Percentiles rank a stretch among this genome's conserved stretches.
phyloP scores from a whole-genome alignment of 2,797 vertebrate species.

The Tenualosa ilisha region DNA sequence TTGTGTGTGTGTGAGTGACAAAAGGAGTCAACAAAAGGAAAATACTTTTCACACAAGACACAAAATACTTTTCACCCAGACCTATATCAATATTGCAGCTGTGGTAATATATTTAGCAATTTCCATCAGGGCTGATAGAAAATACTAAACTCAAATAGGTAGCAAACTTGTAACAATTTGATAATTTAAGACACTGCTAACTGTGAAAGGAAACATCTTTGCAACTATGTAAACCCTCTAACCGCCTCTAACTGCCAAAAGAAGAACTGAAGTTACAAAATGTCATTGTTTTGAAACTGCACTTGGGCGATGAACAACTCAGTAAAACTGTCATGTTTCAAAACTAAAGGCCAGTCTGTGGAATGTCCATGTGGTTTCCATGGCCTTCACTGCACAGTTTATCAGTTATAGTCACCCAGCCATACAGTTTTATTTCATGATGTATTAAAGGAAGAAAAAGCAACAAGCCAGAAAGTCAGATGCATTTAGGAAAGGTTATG shows the following conservation, averaged over 20 bases:
- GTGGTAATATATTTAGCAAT: not conserved
- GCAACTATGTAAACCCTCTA: not conserved
- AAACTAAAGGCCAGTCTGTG: not conserved
- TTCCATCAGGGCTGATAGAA: not conserved
- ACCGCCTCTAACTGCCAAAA: not conserved
- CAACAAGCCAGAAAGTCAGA: not conserved
- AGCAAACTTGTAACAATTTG: not conserved
- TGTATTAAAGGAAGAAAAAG: not conserved
- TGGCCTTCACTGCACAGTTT: not conserved
- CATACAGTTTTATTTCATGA: not conserved
- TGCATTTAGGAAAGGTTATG: not conserved
- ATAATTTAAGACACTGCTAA: not conserved
- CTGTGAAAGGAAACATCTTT: not conserved
- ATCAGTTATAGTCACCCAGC: not conserved
- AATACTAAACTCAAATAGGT: not conserved
- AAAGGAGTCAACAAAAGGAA: not conserved
- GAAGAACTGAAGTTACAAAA: constrained; percentile 13
- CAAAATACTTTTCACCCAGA: not conserved
- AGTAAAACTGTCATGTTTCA: constrained; percentile 5
- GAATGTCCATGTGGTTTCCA: not conserved
- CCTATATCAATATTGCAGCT: not conserved
- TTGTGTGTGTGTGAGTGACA: not conserved
- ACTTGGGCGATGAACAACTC: constrained; percentile 24
- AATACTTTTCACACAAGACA: not conserved
- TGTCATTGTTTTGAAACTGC: not conserved